Conservation (phyloP, 2,113 vertebrate genomes). For the Ailurus styani region DNA sequence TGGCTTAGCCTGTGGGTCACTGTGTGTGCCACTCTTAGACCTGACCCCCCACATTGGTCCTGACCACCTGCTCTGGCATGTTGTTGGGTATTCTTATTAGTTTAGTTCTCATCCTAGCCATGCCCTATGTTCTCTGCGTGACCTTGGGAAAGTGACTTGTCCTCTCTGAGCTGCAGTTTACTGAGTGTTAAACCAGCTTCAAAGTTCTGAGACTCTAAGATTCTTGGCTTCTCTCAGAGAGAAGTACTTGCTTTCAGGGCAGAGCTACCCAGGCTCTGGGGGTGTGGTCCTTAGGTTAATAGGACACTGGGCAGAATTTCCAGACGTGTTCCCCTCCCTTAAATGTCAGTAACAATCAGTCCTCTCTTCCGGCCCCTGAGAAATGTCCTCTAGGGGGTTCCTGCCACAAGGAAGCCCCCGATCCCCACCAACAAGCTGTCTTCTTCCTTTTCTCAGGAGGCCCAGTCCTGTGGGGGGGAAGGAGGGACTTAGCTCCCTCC, state of each 20-base stretch:
- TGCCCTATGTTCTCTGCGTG: not conserved
- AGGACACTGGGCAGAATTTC: not conserved
- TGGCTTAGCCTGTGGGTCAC: not conserved
- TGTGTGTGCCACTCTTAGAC: not conserved
- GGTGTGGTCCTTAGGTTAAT: not conserved
- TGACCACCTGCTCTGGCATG: not conserved
- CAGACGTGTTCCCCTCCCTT: not conserved
- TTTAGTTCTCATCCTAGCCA: not conserved
- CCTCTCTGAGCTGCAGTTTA: not conserved
- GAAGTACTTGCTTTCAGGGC: not conserved
- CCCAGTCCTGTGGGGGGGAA: rapidly evolving
- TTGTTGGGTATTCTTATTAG: not conserved
- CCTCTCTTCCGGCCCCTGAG: not conserved
- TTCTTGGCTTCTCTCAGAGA: not conserved
- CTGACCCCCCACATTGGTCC: not conserved
- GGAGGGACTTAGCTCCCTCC: rapidly evolving
- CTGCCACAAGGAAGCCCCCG: not conserved
- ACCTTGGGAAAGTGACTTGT: slow-evolving; percentile 4
- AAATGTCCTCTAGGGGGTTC: not conserved
- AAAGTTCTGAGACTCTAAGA: not conserved
- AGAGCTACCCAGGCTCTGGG: not conserved
- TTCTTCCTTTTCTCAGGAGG: not conserved
- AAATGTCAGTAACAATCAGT: not conserved
- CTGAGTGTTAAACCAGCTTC: not conserved
- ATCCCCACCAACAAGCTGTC: not conserved